A percentile compares a stretch with the other conserved stretches of the same genome.
These are phyloP conservation scores for Centropyge bicolor DNA, from an alignment of 2,797 vertebrate species.

Conservation along the genomic window DNA sequence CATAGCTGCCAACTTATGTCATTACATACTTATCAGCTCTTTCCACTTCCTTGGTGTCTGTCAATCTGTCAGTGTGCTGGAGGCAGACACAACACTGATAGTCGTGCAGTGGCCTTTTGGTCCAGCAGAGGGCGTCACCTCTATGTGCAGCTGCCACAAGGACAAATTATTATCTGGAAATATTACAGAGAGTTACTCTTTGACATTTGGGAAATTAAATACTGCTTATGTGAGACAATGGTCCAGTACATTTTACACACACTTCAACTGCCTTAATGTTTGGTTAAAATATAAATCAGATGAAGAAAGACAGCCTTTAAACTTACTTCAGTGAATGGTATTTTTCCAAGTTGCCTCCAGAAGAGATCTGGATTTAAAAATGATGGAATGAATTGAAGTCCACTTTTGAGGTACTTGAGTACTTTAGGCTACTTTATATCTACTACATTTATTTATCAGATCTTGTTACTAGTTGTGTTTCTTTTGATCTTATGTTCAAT, in stretches of 20 bases:
- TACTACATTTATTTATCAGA: not conserved
- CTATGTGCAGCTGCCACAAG: slow-evolving; percentile 20
- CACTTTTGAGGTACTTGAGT: not conserved
- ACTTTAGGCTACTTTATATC: too few relatives aligned
- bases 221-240: not conserved
- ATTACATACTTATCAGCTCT: slow-evolving; percentile 61
- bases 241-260: not conserved
- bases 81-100: slow-evolving; percentile 17
- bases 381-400: not conserved
- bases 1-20: slow-evolving; percentile 64
- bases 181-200: too few relatives aligned
- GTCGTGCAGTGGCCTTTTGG: slow-evolving; percentile 24
- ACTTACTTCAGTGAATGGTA: not conserved
- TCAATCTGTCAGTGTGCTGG: slow-evolving; percentile 55
- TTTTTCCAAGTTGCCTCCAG: not conserved
- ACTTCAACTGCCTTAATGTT: not conserved
- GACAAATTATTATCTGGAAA: not conserved
- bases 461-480: too few relatives aligned
- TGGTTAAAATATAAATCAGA: not conserved
- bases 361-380: not conserved
- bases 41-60: slow-evolving; percentile 53
- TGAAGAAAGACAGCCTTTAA: not conserved
- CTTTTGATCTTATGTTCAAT: too few relatives aligned
- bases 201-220: not conserved
- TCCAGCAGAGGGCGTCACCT: slow-evolving; percentile 80